Evolutionary conservation across 2,888 invertebrate species (phyloP).

Genomic region (Lysandra coridon): DNA sequence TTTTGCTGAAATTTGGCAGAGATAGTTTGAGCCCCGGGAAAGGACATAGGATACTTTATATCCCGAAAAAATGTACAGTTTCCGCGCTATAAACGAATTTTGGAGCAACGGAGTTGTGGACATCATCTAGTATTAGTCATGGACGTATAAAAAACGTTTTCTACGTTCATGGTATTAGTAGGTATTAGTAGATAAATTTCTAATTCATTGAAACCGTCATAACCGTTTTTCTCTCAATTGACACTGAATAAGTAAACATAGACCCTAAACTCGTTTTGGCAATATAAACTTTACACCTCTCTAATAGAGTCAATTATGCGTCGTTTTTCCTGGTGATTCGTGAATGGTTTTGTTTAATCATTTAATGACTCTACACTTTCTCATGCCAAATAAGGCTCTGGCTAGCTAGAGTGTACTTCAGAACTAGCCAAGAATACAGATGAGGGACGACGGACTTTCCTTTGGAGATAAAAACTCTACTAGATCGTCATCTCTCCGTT

Average conservation of each 20-base stretch:
- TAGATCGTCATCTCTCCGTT: too few relatives aligned
- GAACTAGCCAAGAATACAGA: background rate
- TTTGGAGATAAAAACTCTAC: background rate
- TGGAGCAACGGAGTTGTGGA: too few relatives aligned
- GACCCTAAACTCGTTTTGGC: background rate
- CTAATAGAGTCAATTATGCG: background rate
- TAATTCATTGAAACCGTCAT: background rate
- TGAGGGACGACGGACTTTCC: background rate
- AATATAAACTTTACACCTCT: background rate
- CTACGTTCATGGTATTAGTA: too few relatives aligned
- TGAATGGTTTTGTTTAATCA: conserved; percentile 10
- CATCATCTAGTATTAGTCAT: too few relatives aligned
- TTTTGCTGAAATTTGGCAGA: too few relatives aligned
- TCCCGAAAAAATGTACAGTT: too few relatives aligned
- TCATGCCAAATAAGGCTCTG: background rate
- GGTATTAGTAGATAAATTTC: too few relatives aligned
- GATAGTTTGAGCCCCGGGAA: too few relatives aligned
- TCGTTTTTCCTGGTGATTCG: background rate
- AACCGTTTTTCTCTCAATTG: background rate
- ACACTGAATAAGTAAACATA: background rate
- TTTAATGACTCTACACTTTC: background rate
- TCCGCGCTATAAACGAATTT: too few relatives aligned
- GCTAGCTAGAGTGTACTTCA: background rate
- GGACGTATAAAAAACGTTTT: too few relatives aligned
- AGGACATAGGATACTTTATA: too few relatives aligned